Base-by-base conservation (phyloP, 2,888 invertebrate species). In the Scaptomyza reducta region DNA sequence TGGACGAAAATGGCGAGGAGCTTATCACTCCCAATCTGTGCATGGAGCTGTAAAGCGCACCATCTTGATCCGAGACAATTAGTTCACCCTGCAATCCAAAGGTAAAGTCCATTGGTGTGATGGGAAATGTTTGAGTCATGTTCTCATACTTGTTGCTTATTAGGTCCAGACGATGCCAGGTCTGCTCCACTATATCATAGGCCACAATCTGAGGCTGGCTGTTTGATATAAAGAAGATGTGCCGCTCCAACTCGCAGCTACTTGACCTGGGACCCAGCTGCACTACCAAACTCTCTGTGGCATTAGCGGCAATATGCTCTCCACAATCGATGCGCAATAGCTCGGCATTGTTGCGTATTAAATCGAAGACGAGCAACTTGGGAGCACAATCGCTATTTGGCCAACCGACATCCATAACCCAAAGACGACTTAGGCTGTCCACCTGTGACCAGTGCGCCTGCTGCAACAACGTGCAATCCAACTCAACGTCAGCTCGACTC, bases 381-480 rank as follows among this genome's bases (percentile, higher is more conserved):
- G 90, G 89, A 4, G 77, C 25, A 51, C 90, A 90, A 6, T 63
- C 72, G 14, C 55, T 56, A 18, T 53, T 55, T 3, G 74, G 65
- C 79, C 87, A 84, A 13, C 90, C 90, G 2, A 84, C 62, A 69
- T 91, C 90, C 86, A 91, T 86, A 16, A 90, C 83, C 90, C 90
- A 91, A 3, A 91, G 55, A 1, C 90, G 85, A 58, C 83, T 90
- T 31, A 90, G 66, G 14, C 88, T 87, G 41, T 91, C 90, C 46
- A 91, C 89, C 46, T 90, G 90, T 3, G 91, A 88, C 87, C 90
- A 88, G 25, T 81, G 79, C 1, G 91, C 89, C 61, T 90, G 90
- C 41, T 91, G 90, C 73, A 91, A 60, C 2, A 77, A 70, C 1
- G 74, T 71, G 58, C 90, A 91, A 35, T 90, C 74, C n/a, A 18